phyloP scores from a whole-genome alignment of 2,888 invertebrate species.

The Plebejus anna region DNA sequence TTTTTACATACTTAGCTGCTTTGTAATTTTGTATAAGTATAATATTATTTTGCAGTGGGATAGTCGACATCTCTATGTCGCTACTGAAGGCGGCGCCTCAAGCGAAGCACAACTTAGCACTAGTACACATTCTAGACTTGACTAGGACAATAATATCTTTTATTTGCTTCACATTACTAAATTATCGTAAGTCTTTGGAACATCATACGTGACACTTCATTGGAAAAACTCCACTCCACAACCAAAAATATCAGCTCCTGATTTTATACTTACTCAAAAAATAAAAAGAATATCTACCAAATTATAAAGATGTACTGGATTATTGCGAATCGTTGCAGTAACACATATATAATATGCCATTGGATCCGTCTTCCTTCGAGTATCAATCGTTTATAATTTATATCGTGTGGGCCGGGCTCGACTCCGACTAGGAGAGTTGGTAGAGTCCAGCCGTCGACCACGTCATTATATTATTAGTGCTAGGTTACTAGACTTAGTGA shows the following conservation, averaged over 20 bases:
- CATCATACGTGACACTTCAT: not conserved
- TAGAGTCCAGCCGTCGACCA: not conserved
- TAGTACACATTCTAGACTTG: conserved; percentile 71
- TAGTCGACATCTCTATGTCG: not conserved
- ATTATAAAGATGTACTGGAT: not conserved
- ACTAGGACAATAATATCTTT: conserved; percentile 72
- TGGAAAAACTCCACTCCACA: not conserved
- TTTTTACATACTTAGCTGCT: not conserved
- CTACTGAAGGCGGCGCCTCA: not conserved
- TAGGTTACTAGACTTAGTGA: conserved; percentile 32
- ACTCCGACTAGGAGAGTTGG: not conserved
- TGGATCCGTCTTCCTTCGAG: not conserved
- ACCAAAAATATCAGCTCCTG: not conserved
- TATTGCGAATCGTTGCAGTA: not conserved
- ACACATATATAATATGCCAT: not conserved
- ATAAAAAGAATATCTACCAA: not conserved
- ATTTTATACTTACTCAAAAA: not conserved
- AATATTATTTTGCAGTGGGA: not conserved
- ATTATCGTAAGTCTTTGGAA: not conserved
- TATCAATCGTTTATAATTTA: too few species aligned
- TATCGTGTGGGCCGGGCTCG: not conserved
- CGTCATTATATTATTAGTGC: conserved; percentile 29
- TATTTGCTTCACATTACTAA: conserved; percentile 56
- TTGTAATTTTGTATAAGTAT: not conserved
- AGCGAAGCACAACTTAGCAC: conserved; percentile 50